Evolutionary conservation across 2,113 vertebrate genomes (phyloP).

Genomic region (Alligator mississippiensis): DNA sequence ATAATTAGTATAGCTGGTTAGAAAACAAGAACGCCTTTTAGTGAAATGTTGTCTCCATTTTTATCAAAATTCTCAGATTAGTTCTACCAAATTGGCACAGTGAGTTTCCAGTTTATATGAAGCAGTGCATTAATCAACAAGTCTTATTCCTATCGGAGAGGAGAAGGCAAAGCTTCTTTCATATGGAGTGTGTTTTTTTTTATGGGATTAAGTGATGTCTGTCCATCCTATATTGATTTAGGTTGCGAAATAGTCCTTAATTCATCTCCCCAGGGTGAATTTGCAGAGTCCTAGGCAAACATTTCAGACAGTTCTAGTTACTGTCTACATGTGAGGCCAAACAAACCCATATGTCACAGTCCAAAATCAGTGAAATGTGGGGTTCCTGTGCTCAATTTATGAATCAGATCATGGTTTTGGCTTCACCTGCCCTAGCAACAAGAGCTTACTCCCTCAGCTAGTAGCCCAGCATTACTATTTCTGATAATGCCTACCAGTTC

Average conservation of each 20-base stretch:
- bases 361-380: neutral
- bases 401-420: neutral
- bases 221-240: neutral
- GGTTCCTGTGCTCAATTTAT: neutral
- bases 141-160: neutral
- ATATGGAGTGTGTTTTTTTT: neutral
- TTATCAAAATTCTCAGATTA: neutral
- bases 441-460: too few species aligned
- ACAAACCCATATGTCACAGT: accelerated
- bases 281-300: neutral
- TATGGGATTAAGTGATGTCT: neutral
- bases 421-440: too few species aligned
- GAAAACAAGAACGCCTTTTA: neutral
- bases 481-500: neutral
- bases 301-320: neutral
- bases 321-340: neutral
- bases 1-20: neutral
- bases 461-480: too few species aligned
- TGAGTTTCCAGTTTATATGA: constrained; percentile 8
- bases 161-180: neutral
- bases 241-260: accelerated
- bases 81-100: neutral
- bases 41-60: neutral
- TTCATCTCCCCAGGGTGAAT: neutral
- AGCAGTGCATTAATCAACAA: constrained; percentile 5